Evolutionary conservation across 92 coral and sea anemone species (phyloP), one percentile per base, ranked within the genome.

Genomic region (Heteractis magnifica): DNA sequence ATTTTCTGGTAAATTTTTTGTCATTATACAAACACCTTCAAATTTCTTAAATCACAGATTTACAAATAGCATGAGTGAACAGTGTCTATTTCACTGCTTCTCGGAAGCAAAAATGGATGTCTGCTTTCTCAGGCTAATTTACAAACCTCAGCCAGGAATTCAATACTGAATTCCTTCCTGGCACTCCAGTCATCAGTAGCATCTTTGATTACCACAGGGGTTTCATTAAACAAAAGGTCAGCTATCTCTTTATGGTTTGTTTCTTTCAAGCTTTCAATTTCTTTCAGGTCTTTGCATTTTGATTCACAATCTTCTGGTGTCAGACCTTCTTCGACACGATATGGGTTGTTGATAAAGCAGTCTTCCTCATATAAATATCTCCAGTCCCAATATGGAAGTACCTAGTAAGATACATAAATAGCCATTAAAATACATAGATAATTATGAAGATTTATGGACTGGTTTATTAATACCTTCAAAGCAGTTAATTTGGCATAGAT

Each of bases 381-480:
- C 99, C 99, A 97, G 79, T 97, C 99, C 99, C 99, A 97, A 56
- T 94, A 97, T 0, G 98, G 99, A 14, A 97, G 86, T 34, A 86
- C 88, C 99, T 97, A 11, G 6, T 50, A 44, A 84, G 73, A 23
- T 19, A 68, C 10, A 13, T 12, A 21, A 6, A 70, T 19, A 20
- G 49, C 86, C 15, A 58, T 58, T 58, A 5, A 58, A 58, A 34
- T 34, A 34, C 44, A 1, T 34, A 34, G 44, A 2, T 34, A 34
- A 1, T n/a, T 34, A 34, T 34, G 44, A 34, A 34, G 44, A 34
- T 34, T 34, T 34, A 34, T 34, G 0, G 44, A 34, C 44, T 34
- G 44, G 44, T 34, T 34, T 34, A 34, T 34, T 34, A 34, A 34
- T 80, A 97, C 99, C 98, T 97, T 94, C 90, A 97, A 79, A 5